Evolutionary conservation across 2,113 vertebrate genomes (phyloP).

Genomic region (Piliocolobus tephrosceles): DNA sequence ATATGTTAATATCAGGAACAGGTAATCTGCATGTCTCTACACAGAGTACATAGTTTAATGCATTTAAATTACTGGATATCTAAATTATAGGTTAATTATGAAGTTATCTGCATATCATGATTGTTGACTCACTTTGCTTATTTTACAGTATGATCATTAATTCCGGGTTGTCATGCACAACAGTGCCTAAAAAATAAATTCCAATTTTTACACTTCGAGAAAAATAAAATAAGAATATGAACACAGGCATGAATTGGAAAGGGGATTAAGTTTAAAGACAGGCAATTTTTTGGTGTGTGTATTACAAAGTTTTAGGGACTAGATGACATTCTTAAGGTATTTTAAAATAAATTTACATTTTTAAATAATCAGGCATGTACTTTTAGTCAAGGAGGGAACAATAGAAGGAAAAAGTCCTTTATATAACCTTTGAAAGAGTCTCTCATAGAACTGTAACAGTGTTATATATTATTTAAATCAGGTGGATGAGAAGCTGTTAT

Average conservation of each 20-base stretch:
- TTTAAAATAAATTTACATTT: conserved; percentile 18
- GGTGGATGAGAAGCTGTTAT: not conserved
- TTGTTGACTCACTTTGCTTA: not conserved
- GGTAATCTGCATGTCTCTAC: not conserved
- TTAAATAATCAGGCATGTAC: not conserved
- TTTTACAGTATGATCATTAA: conserved; percentile 39
- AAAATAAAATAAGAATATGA: conserved; percentile 26
- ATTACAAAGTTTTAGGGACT: not conserved
- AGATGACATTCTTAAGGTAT: not conserved
- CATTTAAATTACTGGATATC: conserved; percentile 17
- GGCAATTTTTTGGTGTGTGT: not conserved
- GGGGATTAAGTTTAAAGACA: not conserved
- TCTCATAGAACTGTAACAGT: not conserved
- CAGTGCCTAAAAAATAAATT: not conserved
- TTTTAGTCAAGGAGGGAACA: not conserved
- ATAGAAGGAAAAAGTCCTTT: not conserved
- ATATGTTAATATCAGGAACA: conserved; percentile 19
- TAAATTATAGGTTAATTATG: conserved; percentile 44
- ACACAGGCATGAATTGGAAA: not conserved
- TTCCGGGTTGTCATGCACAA: not conserved
- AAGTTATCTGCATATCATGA: not conserved
- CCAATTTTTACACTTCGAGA: not conserved
- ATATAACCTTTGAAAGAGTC: not conserved
- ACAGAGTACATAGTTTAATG: not conserved
- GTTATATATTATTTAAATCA: not conserved